A percentile compares a stretch with the other conserved stretches of the same genome.
phyloP scores from a whole-genome alignment of 2,888 invertebrate genomes.

The Portevinia maculata region DNA sequence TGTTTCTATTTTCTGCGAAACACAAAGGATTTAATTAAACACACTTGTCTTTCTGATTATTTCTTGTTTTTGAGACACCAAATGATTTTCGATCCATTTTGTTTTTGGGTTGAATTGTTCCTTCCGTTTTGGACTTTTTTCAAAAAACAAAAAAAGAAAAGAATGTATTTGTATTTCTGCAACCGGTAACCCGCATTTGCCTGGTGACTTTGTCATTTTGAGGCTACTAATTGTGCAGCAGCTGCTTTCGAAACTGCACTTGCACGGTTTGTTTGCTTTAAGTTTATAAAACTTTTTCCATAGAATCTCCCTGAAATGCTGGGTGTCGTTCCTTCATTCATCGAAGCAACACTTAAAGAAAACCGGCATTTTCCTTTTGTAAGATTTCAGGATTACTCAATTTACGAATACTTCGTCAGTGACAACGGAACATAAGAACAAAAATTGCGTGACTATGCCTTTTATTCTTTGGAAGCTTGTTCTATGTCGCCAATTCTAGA shows the following conservation, averaged over 20 bases:
- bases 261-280: constrained; percentile 42
- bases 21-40: constrained; percentile 34
- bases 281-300: constrained; percentile 55
- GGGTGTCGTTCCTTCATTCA: background rate
- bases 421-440: constrained; percentile 38
- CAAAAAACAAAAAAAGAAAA: constrained; percentile 19
- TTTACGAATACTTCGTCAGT: constrained; percentile 31
- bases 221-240: constrained; percentile 48
- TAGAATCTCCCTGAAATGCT: constrained; percentile 17
- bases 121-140: constrained; percentile 28
- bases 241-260: constrained; percentile 41
- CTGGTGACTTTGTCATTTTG: constrained; percentile 40
- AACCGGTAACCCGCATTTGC: background rate
- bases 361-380: constrained; percentile 21
- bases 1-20: background rate
- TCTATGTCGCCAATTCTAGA: background rate
- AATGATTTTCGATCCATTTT: constrained; percentile 27
- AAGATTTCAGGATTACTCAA: constrained; percentile 54
- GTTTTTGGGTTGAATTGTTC: constrained; percentile 3
- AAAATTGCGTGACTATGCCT: constrained; percentile 42
- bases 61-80: background rate
- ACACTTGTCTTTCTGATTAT: constrained; percentile 14
- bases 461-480: background rate
- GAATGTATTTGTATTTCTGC: constrained; percentile 1
- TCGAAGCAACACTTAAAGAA: background rate